phyloP scores from a whole-genome alignment of 2,797 vertebrate species.

The Balearica regulorum region DNA sequence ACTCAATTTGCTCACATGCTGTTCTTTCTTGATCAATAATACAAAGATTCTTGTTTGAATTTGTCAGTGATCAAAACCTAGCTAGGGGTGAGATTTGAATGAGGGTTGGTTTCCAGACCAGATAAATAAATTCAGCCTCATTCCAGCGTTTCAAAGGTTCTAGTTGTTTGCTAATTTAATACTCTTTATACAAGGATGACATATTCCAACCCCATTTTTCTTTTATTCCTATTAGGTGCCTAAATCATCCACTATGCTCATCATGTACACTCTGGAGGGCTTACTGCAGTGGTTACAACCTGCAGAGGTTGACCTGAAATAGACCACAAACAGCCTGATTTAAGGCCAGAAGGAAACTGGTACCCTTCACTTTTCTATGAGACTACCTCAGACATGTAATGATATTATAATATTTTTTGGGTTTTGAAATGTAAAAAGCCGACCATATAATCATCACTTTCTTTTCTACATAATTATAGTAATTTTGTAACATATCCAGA shows the following conservation, averaged over 20 bases:
- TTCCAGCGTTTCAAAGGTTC: background rate
- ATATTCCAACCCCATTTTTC: background rate
- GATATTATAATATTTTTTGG: background rate
- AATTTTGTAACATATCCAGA: slow-evolving; percentile 61
- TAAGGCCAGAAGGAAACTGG: background rate
- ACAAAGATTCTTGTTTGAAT: background rate
- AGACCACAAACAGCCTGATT: background rate
- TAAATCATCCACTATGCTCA: background rate
- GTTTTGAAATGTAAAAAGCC: slow-evolving; percentile 38
- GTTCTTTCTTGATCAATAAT: background rate
- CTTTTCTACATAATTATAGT: slow-evolving; percentile 67
- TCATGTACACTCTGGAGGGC: background rate
- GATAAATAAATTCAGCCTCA: background rate
- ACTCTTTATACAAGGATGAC: background rate
- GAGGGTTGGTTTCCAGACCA: background rate
- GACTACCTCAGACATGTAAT: background rate
- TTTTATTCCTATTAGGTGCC: background rate
- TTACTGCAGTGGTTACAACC: background rate
- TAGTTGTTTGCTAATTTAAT: background rate
- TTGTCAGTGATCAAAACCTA: background rate
- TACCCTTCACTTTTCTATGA: background rate
- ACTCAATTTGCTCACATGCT: background rate
- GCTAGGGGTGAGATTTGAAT: background rate
- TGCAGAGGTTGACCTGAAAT: background rate
- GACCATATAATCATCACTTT: slow-evolving; percentile 52